Base-by-base conservation (phyloP, 2,113 vertebrate species). In the Damaliscus lunatus region DNA sequence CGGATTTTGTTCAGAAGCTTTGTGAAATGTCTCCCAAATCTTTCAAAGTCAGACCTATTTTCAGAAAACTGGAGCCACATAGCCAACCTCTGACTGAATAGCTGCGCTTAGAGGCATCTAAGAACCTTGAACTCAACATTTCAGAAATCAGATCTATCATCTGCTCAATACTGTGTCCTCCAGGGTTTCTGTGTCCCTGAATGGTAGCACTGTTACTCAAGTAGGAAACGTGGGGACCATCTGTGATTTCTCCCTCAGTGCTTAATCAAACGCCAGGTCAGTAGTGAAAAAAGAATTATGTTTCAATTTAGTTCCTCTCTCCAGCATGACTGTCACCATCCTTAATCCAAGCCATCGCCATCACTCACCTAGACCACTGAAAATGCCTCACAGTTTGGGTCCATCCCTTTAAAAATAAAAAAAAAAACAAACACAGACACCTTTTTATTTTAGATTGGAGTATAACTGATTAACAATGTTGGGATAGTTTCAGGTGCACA, bases 31-130 rank as follows among this genome's bases (percentile, higher is more conserved):
- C 36, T 88, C 64, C 33, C 52, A 93, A 71, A 64, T 50, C 48
- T 92, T 93, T 92, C 82, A 88, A 96, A 81, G 21, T 93, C 57
- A 55, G 36, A 27, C 31, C 14, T 88, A 55, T 93, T 90, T 96
- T 80, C 87, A 94, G 60, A 83, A 74, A 90, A 29, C 17, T 59
- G 10, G 19, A 89, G 12, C n/a, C 67, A 57, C 3, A 19, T 43
- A 87, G 31, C 19, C 71, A 78, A 46, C 55, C 84, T 93, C 50
- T 88, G 78, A 81, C 43, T 92, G 55, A 46, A 43, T 53, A 62
- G 48, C 53, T 59, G 71, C 81, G 5, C 10, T 53, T 43, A 82
- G 59, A 85, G 52, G 29, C 40, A 77, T 90, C 87, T 85, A 81
- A 82, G 14, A 85, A 77, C 33, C 12, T n/a, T 57, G 33, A 88